Conservation (phyloP, 2,888 invertebrate species). For the Eulithis testata region DNA sequence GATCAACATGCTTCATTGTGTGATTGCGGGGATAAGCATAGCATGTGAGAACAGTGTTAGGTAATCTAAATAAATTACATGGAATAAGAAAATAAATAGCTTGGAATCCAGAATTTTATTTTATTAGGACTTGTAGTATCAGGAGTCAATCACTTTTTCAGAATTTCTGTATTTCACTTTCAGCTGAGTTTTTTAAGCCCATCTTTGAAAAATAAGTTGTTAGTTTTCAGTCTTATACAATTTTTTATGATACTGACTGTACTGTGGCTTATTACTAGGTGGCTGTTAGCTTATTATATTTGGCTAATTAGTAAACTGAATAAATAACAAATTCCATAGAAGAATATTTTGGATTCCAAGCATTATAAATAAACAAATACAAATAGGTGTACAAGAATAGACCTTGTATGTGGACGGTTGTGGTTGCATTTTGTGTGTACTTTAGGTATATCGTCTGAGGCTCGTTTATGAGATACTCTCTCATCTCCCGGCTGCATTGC, state of each 20-base stretch:
- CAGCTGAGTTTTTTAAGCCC: too few species aligned
- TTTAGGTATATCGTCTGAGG: slow-evolving; percentile 70
- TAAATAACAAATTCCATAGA: too few species aligned
- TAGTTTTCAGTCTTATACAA: too few species aligned
- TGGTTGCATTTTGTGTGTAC: slow-evolving; percentile 77
- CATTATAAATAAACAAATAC: slow-evolving; percentile 27
- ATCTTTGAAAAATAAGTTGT: too few species aligned
- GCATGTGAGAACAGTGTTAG: slow-evolving; percentile 17
- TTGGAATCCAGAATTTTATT: slow-evolving; percentile 25
- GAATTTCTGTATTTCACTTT: too few species aligned
- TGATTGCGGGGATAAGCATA: slow-evolving; percentile 19
- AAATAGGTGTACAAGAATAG: slow-evolving; percentile 45
- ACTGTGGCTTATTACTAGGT: too few species aligned
- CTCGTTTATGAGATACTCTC: slow-evolving; percentile 57
- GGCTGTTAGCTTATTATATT: too few species aligned
- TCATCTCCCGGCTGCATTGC: slow-evolving; percentile 72
- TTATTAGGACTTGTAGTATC: not conserved
- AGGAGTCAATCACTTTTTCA: too few species aligned
- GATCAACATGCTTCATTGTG: slow-evolving; percentile 6
- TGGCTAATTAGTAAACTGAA: too few species aligned
- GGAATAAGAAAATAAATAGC: slow-evolving; percentile 3
- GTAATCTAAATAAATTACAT: slow-evolving; percentile 3
- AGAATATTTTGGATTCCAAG: slow-evolving; percentile 36
- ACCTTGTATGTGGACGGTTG: slow-evolving; percentile 80
- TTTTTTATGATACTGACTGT: too few species aligned